A percentile compares a stretch with the other conserved stretches of the same genome.
phyloP scores from a whole-genome alignment of 1,140 invertebrate genomes.

The Ips typographus region DNA sequence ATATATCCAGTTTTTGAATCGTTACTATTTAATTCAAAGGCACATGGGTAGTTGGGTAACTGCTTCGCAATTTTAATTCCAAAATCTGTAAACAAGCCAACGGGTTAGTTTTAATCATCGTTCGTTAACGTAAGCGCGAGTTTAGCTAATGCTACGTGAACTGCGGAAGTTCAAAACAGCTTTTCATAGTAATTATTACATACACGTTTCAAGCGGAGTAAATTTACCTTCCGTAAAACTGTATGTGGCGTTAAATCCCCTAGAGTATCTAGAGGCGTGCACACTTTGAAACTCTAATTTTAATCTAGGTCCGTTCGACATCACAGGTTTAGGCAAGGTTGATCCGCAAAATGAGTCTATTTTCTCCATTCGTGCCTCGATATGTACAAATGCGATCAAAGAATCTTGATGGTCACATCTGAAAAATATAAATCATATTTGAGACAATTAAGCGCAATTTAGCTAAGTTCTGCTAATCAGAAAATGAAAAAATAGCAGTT shows the following conservation, averaged over 20 bases:
- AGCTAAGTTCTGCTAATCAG: too few relatives aligned
- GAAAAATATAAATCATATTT: constrained; percentile 41
- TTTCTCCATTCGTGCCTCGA: constrained; percentile 76
- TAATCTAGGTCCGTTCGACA: constrained; percentile 85
- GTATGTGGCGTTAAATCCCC: constrained; percentile 85
- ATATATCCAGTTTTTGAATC: constrained; percentile 79
- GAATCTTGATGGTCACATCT: constrained; percentile 78
- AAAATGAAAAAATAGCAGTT: too few relatives aligned
- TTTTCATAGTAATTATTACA: not conserved
- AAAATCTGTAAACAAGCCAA: constrained; percentile 62
- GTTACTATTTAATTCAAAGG: constrained; percentile 80
- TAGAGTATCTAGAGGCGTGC: constrained; percentile 67
- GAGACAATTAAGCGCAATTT: too few relatives aligned
- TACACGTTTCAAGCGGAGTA: not conserved
- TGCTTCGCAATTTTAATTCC: constrained; percentile 79
- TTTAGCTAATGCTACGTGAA: too few relatives aligned
- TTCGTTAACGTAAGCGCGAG: not conserved
- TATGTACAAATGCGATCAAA: constrained; percentile 74
- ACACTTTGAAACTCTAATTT: constrained; percentile 79
- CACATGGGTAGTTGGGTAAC: constrained; percentile 72
- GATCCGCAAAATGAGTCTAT: constrained; percentile 83
- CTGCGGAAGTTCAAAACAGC: not conserved
- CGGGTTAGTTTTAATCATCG: not conserved
- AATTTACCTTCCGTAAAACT: constrained; percentile 85
- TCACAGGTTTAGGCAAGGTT: constrained; percentile 75